phyloP scores from a whole-genome alignment of 2,888 invertebrate species.

The Parthenolecanium corni region DNA sequence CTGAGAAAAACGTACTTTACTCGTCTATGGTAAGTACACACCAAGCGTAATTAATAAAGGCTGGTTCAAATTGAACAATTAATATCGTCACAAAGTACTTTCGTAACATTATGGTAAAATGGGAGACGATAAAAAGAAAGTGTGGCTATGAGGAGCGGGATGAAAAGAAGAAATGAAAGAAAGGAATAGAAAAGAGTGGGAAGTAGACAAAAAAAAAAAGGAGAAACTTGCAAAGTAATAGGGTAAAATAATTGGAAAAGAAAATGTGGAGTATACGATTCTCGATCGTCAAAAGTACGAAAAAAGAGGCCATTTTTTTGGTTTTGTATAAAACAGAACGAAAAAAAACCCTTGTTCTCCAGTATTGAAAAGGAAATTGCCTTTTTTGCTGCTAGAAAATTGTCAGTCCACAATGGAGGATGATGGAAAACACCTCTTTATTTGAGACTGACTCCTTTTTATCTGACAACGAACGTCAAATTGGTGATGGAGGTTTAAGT shows the following conservation, averaged over 20 bases:
- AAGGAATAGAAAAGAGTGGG: no score
- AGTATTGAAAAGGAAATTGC: constrained; percentile 19
- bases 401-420: constrained; percentile 20
- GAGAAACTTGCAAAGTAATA: neutral
- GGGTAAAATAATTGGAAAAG: neutral
- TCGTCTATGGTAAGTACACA: no score
- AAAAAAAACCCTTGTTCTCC: constrained; percentile 2
- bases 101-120: no score
- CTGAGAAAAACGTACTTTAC: no score
- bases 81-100: no score
- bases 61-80: no score
- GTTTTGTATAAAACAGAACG: neutral
- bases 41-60: no score
- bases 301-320: constrained; percentile 10
- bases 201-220: neutral
- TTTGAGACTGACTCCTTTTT: constrained; percentile 3
- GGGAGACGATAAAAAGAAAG: no score
- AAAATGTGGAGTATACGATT: neutral
- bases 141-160: no score
- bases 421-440: constrained; percentile 18
- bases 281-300: neutral
- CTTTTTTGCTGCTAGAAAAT: constrained; percentile 2
- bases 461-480: constrained; percentile 17
- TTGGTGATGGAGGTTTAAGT: constrained; percentile 13
- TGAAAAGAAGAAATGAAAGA: no score